Evolutionary conservation across 2,888 invertebrate species (phyloP).

Genomic region (Eurois occulta): DNA sequence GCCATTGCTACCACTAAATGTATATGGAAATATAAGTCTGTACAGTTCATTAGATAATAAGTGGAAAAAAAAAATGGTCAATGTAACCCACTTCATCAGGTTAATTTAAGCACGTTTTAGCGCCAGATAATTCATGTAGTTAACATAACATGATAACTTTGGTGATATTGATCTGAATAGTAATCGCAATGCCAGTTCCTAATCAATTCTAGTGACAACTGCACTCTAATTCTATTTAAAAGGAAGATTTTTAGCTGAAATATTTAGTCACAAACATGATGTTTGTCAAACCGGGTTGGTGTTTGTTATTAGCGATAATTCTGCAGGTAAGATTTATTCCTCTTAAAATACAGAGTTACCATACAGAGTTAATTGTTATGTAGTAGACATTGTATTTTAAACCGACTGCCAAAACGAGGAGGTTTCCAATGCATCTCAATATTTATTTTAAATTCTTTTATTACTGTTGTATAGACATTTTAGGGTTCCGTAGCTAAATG

Average conservation of each 20-base stretch:
- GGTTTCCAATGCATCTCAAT: too few species aligned
- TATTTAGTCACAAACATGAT: background rate
- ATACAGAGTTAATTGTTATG: too few species aligned
- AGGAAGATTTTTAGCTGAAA: background rate
- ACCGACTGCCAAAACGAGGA: too few species aligned
- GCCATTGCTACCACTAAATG: too few species aligned
- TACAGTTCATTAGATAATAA: too few species aligned
- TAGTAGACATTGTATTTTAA: too few species aligned
- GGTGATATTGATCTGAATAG: slow-evolving; percentile 15
- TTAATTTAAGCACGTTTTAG: background rate
- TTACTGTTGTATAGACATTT: too few species aligned
- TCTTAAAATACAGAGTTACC: background rate
- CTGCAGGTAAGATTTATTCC: slow-evolving; percentile 26
- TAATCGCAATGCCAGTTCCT: background rate
- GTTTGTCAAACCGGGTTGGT: background rate
- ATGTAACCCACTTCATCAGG: background rate
- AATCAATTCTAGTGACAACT: background rate
- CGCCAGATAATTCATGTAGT: background rate
- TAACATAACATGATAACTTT: background rate
- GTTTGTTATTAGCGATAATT: slow-evolving; percentile 9
- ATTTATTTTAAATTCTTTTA: too few species aligned
- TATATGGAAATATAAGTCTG: too few species aligned
- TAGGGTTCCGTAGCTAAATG: too few species aligned
- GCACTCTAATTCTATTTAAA: background rate
- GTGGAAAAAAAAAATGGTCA: background rate